These are phyloP conservation scores for Phrixothrix hirtus DNA, from an alignment of 2,888 invertebrate genomes.

Conservation along the genomic window DNA sequence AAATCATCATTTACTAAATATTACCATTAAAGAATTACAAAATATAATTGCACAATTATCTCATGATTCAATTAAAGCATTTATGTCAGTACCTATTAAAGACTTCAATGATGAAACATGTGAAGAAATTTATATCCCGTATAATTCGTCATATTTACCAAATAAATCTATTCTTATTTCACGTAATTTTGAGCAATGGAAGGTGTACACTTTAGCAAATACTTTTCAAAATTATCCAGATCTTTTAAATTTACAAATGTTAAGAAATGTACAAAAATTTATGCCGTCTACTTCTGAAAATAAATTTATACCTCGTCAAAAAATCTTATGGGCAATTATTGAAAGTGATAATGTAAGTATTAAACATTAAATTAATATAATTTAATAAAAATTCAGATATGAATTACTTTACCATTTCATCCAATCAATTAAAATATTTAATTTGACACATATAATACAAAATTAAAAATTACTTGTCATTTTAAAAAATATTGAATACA, in stretches of 20 bases:
- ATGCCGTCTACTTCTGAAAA: slow-evolving; percentile 50
- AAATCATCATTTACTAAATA: slow-evolving; percentile 55
- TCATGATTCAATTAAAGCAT: slow-evolving; percentile 56
- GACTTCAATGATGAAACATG: slow-evolving; percentile 43
- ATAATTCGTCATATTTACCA: slow-evolving; percentile 51
- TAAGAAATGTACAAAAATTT: slow-evolving; percentile 59
- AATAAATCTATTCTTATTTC: slow-evolving; percentile 62
- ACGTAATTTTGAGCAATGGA: slow-evolving; percentile 68
- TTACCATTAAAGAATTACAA: slow-evolving; percentile 58
- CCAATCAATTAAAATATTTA: no score
- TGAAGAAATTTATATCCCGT: slow-evolving; percentile 53
- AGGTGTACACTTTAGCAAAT: slow-evolving; percentile 54
- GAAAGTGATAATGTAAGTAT: slow-evolving; percentile 61
- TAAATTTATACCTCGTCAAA: slow-evolving; percentile 65
- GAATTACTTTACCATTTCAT: no score
- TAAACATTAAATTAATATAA: slow-evolving; percentile 1
- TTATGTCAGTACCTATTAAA: slow-evolving; percentile 53
- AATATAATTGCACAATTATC: slow-evolving; percentile 56
- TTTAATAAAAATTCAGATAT: slow-evolving; percentile 1
- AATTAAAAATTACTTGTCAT: no score
- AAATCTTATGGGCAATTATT: slow-evolving; percentile 63
- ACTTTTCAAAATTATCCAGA: slow-evolving; percentile 43
- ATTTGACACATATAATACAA: no score
- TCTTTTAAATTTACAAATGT: slow-evolving; percentile 43
- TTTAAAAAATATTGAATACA: no score